Base-by-base conservation (phyloP, 2,888 invertebrate species). In the Lutraria lutraria region DNA sequence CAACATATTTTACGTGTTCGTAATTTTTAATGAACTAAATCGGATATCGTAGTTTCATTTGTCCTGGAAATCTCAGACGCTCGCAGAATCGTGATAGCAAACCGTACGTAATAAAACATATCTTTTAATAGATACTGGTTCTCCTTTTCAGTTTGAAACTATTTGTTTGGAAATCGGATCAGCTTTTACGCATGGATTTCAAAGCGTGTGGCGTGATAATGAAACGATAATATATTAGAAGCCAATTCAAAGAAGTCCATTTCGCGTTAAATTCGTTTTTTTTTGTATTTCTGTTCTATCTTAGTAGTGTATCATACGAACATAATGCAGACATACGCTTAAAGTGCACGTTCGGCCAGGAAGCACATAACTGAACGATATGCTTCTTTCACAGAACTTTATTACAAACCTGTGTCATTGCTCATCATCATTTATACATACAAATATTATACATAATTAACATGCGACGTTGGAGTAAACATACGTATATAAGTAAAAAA, bases 171-270 rank as follows among this genome's bases (percentile, higher is more conserved):
- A 68, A 79, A 54, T 72, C 53, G 29, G 76, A 83, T 60, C 84
- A 31, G 13, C 54, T 31, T 76, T 54, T 53, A 84, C 56, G 84
- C 84, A 84, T 72, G 84, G 84, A 43, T 76, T 84, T 83, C 56
- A 60, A 34, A 43, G 81, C 85, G 85, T 86, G 85, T 86, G 85
- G 85, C 85, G 80, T 19, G 85, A 86, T 86, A 81, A 86, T 31
- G 52, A 25, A 29, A 31, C 29, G 84, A 84, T 84, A 84, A 84
- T 54, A 52, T 6, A 13, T 81, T 52, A n/a, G n/a, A 54, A 25
- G 52, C 29, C 19, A 54, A 53, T 52, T 54, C 34, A 29, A 25
- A 81, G 81, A 25, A 52, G 81, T 4, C n/a, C 13, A 81, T n/a
- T 52, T 81, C 52, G n/a, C 34, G 54, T 52, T 52, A 52, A 81